A percentile compares a stretch with the other conserved stretches of the same genome.
These are phyloP conservation scores for Netelia melanura DNA, from an alignment of 2,888 invertebrate genomes.

Conservation along the genomic window DNA sequence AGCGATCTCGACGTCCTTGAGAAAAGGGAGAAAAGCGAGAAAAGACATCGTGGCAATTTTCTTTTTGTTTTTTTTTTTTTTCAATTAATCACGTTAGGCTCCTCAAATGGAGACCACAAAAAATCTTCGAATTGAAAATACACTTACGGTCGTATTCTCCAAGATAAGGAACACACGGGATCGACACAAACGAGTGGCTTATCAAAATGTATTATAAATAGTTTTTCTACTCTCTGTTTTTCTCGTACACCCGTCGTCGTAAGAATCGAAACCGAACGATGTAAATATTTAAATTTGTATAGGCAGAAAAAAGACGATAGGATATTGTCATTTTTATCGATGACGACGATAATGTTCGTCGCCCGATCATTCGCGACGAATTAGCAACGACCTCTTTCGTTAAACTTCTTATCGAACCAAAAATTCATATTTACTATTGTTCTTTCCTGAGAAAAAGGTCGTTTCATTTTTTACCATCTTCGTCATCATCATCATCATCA, in stretches of 20 bases:
- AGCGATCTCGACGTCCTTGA: not conserved
- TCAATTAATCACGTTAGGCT: slow-evolving; percentile 9
- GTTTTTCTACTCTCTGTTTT: not conserved
- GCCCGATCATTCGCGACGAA: not conserved
- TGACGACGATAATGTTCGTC: not conserved
- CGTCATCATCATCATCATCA: not conserved
- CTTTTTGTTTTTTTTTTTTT: slow-evolving; percentile 24
- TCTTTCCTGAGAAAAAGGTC: not conserved
- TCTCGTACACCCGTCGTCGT: not conserved
- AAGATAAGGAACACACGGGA: not conserved
- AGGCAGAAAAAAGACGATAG: not conserved
- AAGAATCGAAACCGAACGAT: not conserved
- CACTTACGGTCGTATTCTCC: not conserved
- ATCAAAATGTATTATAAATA: slow-evolving; percentile 10
- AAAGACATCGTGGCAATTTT: slow-evolving; percentile 8
- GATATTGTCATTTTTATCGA: not conserved
- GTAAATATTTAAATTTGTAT: not conserved
- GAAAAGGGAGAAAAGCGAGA: not conserved
- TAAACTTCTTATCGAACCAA: no score
- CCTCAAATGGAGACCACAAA: slow-evolving; percentile 1
- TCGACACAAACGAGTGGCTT: not conserved
- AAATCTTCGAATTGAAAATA: no score
- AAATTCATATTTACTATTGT: slow-evolving; percentile 1
- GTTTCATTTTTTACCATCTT: slow-evolving; percentile 8
- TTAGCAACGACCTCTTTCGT: not conserved